These are phyloP conservation scores for Diacarnus erythraeanus DNA, from an alignment of 37 sponge, comb jelly and placozoan genomes.

Conservation along the genomic window DNA sequence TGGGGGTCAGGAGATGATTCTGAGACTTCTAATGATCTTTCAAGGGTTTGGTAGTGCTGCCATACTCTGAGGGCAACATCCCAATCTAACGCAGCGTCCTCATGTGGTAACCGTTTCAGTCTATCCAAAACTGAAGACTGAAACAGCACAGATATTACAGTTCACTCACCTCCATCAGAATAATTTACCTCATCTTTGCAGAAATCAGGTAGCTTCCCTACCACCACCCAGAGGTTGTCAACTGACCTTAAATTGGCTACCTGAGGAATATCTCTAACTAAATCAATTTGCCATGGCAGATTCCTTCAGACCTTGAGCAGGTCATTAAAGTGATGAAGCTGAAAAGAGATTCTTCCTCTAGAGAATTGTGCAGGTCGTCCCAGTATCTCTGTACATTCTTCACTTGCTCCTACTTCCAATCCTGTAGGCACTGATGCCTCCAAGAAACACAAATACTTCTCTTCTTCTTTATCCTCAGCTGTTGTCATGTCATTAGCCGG, in stretches of 20 bases:
- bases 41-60: constrained; percentile 1
- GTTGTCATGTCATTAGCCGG: no score
- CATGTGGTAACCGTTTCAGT: constrained; percentile 17
- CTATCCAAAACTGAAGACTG: constrained; percentile 27
- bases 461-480: neutral
- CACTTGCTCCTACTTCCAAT: constrained; percentile 57
- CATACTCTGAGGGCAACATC: constrained; percentile 22
- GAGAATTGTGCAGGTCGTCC: neutral
- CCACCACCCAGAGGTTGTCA: constrained; percentile 50
- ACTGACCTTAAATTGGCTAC: constrained; percentile 29
- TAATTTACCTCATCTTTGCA: constrained; percentile 33
- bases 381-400: constrained; percentile 54
- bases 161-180: neutral
- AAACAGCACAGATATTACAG: neutral
- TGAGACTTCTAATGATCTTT: no score
- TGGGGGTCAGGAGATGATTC: neutral
- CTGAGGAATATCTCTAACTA: constrained; percentile 20
- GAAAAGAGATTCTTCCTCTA: constrained; percentile 35
- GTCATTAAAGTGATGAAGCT: constrained; percentile 6
- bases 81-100: constrained; percentile 21
- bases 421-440: constrained; percentile 77
- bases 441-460: constrained; percentile 5
- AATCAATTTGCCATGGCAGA: no score
- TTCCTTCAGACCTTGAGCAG: constrained; percentile 24
- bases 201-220: constrained; percentile 15